Evolutionary conservation across 2,888 invertebrate species (phyloP).

Genomic region (Cabera pusaria): DNA sequence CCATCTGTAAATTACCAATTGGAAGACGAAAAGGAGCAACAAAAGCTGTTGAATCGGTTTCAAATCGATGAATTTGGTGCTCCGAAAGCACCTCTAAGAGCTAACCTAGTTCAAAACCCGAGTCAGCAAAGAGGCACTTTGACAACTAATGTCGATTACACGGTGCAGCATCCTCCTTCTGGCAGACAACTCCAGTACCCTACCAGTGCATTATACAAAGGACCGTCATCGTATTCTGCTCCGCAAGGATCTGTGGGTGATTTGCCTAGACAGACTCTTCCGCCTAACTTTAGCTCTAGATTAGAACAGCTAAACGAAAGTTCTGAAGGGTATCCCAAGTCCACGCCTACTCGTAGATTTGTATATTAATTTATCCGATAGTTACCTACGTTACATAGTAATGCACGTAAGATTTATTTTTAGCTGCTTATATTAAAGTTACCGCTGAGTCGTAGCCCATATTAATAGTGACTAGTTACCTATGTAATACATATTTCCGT

Average conservation of each 20-base stretch:
- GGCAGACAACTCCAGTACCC: conserved; percentile 40
- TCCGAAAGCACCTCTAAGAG: conserved; percentile 42
- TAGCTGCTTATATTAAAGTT: too few relatives aligned
- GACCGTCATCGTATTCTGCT: conserved; percentile 72
- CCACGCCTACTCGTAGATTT: conserved; percentile 54
- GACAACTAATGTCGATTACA: conserved; percentile 52
- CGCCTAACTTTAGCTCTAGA: conserved; percentile 49
- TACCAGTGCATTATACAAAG: conserved; percentile 55
- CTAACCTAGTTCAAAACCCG: conserved; percentile 35
- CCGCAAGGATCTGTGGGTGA: conserved; percentile 70
- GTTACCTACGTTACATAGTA: too few relatives aligned
- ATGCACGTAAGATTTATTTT: too few relatives aligned
- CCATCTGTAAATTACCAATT: conserved; percentile 68
- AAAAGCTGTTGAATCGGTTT: conserved; percentile 57
- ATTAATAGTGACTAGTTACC: too few relatives aligned
- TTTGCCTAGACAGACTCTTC: conserved; percentile 42
- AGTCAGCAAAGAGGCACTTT: conserved; percentile 41
- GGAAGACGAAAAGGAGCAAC: conserved; percentile 63
- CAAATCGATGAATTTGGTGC: conserved; percentile 60
- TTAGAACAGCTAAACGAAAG: conserved; percentile 62
- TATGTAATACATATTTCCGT: too few relatives aligned
- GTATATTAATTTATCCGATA: conserved; percentile 42
- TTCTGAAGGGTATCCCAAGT: conserved; percentile 55
- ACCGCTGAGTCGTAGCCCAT: too few relatives aligned
- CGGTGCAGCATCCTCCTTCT: conserved; percentile 51